phyloP scores from a whole-genome alignment of 2,888 invertebrate genomes.

The Neoitamus cyanurus region DNA sequence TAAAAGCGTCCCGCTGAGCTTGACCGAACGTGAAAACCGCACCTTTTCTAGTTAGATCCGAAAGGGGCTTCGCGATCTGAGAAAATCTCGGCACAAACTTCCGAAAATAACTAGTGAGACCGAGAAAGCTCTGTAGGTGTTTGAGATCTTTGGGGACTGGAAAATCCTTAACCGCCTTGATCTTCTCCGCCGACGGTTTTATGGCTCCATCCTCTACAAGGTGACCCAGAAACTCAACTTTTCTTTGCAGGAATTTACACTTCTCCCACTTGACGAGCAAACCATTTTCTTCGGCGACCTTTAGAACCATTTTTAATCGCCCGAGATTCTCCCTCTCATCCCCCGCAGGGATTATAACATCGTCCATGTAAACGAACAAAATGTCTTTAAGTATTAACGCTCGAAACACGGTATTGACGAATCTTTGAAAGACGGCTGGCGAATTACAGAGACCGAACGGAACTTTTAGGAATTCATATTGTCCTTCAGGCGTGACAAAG shows the following conservation, averaged over 20 bases:
- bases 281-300: slow-evolving; percentile 32
- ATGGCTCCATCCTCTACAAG: slow-evolving; percentile 38
- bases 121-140: slow-evolving; percentile 48
- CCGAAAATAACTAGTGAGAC: slow-evolving; percentile 47
- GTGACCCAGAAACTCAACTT: slow-evolving; percentile 49
- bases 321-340: slow-evolving; percentile 2
- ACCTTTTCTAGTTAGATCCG: background rate
- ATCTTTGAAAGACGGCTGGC: background rate
- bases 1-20: background rate
- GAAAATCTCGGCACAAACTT: slow-evolving; percentile 40
- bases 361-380: background rate
- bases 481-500: background rate
- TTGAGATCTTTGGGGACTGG: slow-evolving; percentile 25
- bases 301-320: background rate
- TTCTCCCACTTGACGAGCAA: slow-evolving; percentile 48
- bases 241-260: slow-evolving; percentile 46
- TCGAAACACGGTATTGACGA: background rate
- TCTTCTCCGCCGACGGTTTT: slow-evolving; percentile 40
- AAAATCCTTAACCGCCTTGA: slow-evolving; percentile 43
- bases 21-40: background rate
- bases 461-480: background rate
- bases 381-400: background rate
- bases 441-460: background rate
- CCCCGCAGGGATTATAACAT: background rate
- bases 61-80: background rate